Base-by-base conservation (phyloP, 1,140 invertebrate species). In the Zaprionus africanus region DNA sequence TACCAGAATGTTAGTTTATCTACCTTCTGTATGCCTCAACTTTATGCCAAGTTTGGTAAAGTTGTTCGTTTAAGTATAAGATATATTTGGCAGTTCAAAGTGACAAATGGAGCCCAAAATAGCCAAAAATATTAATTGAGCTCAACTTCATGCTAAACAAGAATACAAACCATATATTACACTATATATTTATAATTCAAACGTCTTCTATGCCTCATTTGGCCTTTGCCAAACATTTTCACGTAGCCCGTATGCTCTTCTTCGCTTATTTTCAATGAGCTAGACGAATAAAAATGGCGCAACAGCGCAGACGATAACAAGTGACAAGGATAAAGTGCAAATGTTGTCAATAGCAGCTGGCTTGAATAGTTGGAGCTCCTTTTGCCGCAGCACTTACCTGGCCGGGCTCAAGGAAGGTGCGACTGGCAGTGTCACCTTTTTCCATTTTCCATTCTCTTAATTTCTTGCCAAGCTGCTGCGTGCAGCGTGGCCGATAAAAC, bases 251-350 rank as follows among this genome's bases (percentile, higher is more conserved):
- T 17, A 46, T 19, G 17, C 41, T n/a, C 41, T 19, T 15, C 15
- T 4, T 17, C 2, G n/a, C 1, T 11, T 6, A 17, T 17, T 2
- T n/a, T 46, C 41, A n/a, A 34, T 34, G 31, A 34, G 9, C 31
- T 34, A 34, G 31, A 11, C 31, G 31, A 34, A 34, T 34, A 34
- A 68, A 58, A 74, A 78, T 68, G 63, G 73, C 59, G 41, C 61
- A 53, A 78, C 61, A 77, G 63, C 72, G 73, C 71, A 86, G 82
- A 82, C 81, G 84, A 87, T 87, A 87, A 87, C 84, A 90, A 72
- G 67, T 76, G 84, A 87, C 84, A 87, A 84, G 84, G 84, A 87
- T 87, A 88, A 87, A 90, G 82, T 86, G 79, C 82, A 82, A 90
- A 80, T 81, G 79, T 72, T 86, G 79, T 81, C 82, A 90, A 69